Conservation (phyloP, 1,140 invertebrate genomes). For the Lordiphosa collinella region DNA sequence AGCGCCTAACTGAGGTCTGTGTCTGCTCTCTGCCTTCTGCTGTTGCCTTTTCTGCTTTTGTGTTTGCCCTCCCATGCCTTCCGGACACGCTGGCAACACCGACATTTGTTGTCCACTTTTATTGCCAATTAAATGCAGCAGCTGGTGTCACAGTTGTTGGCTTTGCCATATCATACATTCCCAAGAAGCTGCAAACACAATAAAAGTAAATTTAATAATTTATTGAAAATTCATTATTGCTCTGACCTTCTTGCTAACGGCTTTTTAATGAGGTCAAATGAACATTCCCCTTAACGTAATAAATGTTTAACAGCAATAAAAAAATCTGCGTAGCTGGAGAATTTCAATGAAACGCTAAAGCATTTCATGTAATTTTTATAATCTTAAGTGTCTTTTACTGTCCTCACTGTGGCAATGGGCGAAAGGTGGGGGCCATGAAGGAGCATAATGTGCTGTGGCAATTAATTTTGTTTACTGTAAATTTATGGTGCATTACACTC, state of each 20-base stretch:
- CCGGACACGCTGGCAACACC: not conserved
- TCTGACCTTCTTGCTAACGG: constrained; percentile 26
- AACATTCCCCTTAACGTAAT: constrained; percentile 20
- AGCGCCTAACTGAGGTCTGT: constrained; percentile 38
- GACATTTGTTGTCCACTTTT: constrained; percentile 63
- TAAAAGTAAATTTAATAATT: not conserved
- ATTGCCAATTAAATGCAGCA: constrained; percentile 70
- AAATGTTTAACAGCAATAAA: constrained; percentile 25
- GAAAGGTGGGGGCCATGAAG: not conserved
- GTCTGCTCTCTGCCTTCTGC: not conserved
- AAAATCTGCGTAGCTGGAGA: constrained; percentile 20
- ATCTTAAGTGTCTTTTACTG: constrained; percentile 60
- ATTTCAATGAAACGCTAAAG: constrained; percentile 51
- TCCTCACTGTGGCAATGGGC: constrained; percentile 1
- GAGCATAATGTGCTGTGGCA: constrained; percentile 15
- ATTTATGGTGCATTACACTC: constrained; percentile 24
- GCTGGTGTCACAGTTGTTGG: constrained; percentile 29
- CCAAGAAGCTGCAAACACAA: too few relatives aligned
- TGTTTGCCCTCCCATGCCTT: constrained; percentile 2
- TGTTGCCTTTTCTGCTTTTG: constrained; percentile 2
- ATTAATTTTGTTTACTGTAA: constrained; percentile 53
- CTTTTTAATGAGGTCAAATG: constrained; percentile 51
- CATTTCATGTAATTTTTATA: constrained; percentile 63
- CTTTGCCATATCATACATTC: constrained; percentile 5
- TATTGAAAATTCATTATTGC: constrained; percentile 26